Base-by-base conservation (phyloP, 2,797 vertebrate species). In the Acanthurus leucopareius region DNA sequence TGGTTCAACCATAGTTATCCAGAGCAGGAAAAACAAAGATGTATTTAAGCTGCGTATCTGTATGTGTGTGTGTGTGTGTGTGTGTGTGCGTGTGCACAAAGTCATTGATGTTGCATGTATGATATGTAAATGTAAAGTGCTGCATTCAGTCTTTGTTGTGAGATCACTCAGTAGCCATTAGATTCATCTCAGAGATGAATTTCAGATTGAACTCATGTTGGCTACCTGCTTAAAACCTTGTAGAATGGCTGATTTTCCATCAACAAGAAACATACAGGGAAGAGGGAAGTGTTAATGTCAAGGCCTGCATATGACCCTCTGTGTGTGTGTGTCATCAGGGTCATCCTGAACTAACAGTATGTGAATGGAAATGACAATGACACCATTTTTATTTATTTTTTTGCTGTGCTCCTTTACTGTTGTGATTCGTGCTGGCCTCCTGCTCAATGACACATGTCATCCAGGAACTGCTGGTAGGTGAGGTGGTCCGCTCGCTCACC, bases 401-500 rank as follows among this genome's bases (percentile, higher is more conserved):
- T 69, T n/a, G 51, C 45, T 40, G 17, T 7, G 14, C 54, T 75
- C 56, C 60, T 91, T 76, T 64, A 66, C 57, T 79, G 49, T 47
- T 52, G 58, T 81, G 77, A 84, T 71, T 83, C 66, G 75, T 1
- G 19, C 5, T 16, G 3, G 25, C 16, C 28, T 45, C 28, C 38
- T n/a, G 44, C 19, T 71, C 68, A 65, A 3, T 19, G 71, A 48
- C 10, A 47, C 32, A 3, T 15, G 40, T 74, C 73, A 56, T 59
- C 35, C 73, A 92, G 66, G 72, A 97, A 97, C 79, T 92, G 80
- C 67, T 90, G 71, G 58, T 95, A 95, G 45, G 95, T 96, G 77
- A 98, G 94, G 42, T 75, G 69, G 80, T 98, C 95, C 15, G 94
- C 94, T 58, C 20, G 82, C 67, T 70, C 69, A 62, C 97, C 97